Conservation (phyloP, 2,888 invertebrate genomes). For the Callosobruchus maculatus region DNA sequence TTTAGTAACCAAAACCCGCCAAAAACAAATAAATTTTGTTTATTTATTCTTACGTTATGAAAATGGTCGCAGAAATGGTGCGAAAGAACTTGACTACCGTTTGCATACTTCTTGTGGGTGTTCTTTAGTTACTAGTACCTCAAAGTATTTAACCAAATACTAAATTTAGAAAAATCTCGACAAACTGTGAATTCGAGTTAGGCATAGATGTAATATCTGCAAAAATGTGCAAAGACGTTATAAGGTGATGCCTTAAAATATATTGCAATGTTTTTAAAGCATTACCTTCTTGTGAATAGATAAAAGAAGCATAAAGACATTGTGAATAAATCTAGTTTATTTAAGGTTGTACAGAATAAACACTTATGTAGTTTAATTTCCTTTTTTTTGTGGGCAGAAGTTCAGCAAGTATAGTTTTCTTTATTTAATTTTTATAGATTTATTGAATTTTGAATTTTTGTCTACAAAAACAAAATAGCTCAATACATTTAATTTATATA, state of each 20-base stretch:
- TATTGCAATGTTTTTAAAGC: constrained; percentile 5
- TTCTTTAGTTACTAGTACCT: no score
- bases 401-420: constrained; percentile 22
- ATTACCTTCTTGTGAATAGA: constrained; percentile 21
- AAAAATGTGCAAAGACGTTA: constrained; percentile 15
- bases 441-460: constrained; percentile 23
- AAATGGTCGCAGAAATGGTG: no score
- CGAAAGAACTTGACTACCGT: no score
- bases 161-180: not conserved
- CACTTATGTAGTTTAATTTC: constrained; percentile 28
- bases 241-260: constrained; percentile 9
- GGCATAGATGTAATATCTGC: constrained; percentile 12
- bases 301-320: constrained; percentile 31
- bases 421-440: constrained; percentile 8
- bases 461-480: constrained; percentile 26
- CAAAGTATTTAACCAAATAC: not conserved
- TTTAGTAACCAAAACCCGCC: no score
- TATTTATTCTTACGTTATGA: no score
- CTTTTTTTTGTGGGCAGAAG: constrained; percentile 24
- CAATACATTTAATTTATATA: constrained; percentile 21
- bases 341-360: constrained; percentile 34
- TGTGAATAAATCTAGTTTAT: constrained; percentile 32
- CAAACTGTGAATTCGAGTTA: constrained; percentile 1
- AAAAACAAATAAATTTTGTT: no score
- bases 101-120: no score